Conservation (phyloP, 2,888 invertebrate species). For the Perdita meconis region DNA sequence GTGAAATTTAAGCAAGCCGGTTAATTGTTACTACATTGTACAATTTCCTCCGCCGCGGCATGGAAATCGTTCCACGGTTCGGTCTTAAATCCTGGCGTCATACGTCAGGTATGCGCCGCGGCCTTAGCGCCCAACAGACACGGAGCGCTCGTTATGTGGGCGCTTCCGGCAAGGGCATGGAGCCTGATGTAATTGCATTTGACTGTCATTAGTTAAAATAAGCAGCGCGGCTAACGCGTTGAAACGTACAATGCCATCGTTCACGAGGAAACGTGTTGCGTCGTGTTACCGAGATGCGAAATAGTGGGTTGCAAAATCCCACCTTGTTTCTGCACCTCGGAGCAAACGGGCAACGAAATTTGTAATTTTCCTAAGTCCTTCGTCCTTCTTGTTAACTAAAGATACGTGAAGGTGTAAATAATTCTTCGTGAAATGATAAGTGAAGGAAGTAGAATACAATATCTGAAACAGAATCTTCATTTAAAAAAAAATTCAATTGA, state of each 20-base stretch:
- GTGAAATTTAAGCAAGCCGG: slow-evolving; percentile 53
- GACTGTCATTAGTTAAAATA: slow-evolving; percentile 55
- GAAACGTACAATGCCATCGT: slow-evolving; percentile 45
- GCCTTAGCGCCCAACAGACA: slow-evolving; percentile 50
- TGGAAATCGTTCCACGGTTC: slow-evolving; percentile 27
- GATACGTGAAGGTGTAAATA: no score
- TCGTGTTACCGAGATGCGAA: no score
- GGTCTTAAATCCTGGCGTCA: slow-evolving; percentile 49
- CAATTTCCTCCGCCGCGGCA: slow-evolving; percentile 11
- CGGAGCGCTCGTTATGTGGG: slow-evolving; percentile 60
- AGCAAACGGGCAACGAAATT: no score
- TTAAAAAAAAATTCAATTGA: no score
- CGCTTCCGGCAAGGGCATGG: slow-evolving; percentile 63
- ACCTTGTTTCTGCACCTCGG: no score
- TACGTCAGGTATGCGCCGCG: slow-evolving; percentile 54
- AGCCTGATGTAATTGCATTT: slow-evolving; percentile 62
- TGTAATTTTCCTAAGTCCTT: no score
- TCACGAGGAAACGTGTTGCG: not conserved
- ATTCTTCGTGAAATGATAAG: no score
- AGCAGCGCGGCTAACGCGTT: slow-evolving; percentile 43
- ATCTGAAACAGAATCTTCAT: no score
- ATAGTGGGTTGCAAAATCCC: no score
- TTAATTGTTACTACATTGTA: slow-evolving; percentile 58
- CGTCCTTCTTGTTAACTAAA: no score
- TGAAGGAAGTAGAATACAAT: no score